These are phyloP conservation scores for Taenaris catops DNA, from an alignment of 2,888 invertebrate genomes.

Conservation along the genomic window DNA sequence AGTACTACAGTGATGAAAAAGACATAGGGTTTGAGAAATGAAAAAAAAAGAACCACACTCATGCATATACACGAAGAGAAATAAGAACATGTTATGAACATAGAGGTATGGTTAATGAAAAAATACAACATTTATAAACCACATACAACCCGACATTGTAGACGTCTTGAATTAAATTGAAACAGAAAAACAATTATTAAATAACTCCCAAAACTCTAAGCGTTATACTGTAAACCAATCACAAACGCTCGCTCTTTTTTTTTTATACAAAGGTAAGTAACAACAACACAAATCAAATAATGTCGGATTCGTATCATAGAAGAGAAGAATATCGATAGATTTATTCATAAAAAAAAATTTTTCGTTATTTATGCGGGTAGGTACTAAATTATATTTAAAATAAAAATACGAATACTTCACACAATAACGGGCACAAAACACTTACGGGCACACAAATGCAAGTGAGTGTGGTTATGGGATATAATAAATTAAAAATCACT, in stretches of 20 bases:
- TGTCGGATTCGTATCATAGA: slow-evolving; percentile 59
- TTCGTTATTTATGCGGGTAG: slow-evolving; percentile 9
- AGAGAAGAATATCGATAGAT: slow-evolving; percentile 23
- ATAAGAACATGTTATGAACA: slow-evolving; percentile 20
- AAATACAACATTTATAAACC: slow-evolving; percentile 40
- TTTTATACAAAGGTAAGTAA: slow-evolving; percentile 36
- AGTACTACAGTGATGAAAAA: slow-evolving; percentile 36
- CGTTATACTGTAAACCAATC: slow-evolving; percentile 75
- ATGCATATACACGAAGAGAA: slow-evolving; percentile 62
- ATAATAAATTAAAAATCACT: slow-evolving; percentile 49
- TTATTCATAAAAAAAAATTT: slow-evolving; percentile 2
- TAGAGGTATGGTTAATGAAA: slow-evolving; percentile 34
- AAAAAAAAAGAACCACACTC: slow-evolving; percentile 67
- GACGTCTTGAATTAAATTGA: slow-evolving; percentile 27
- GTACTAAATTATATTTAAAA: slow-evolving; percentile 11
- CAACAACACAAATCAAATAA: slow-evolving; percentile 67
- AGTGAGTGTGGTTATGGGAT: slow-evolving; percentile 72
- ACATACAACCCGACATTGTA: slow-evolving; percentile 69
- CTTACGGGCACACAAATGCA: slow-evolving; percentile 65
- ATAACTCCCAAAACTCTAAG: slow-evolving; percentile 44
- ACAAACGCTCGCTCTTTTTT: slow-evolving; percentile 54
- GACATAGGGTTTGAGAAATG: slow-evolving; percentile 25
- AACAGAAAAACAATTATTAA: slow-evolving; percentile 9
- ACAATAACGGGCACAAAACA: slow-evolving; percentile 15
- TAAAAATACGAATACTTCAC: slow-evolving; percentile 22